Evolutionary conservation across 2,113 vertebrate genomes (phyloP), one percentile per base, ranked within the genome.

Genomic region (Tympanuchus pallidicinctus): DNA sequence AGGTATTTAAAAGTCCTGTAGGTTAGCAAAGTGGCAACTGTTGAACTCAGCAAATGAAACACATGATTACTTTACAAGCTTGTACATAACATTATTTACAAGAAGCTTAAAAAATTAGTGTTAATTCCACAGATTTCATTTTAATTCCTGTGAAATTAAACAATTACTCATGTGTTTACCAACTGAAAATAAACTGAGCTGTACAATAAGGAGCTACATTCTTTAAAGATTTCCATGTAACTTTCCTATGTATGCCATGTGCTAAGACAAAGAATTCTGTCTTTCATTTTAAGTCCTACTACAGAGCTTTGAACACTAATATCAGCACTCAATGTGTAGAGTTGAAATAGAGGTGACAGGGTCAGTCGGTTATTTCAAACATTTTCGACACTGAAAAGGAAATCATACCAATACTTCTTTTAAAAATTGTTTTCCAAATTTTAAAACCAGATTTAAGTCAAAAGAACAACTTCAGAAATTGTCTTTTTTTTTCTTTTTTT

Each of bases 111-210:
- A 88, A 96, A 89, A 75, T 21, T 61, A 86, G 43, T 45, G 16
- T 40, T 93, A 93, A 91, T 89, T 82, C 71, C 75, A 88, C 38
- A 88, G 60, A 80, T 70, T 74, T 90, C 67, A 70, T 56, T 90
- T 88, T 76, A 82, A 93, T 89, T 80, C 60, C 76, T 67, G 28
- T 64, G 47, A 92, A 92, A 92, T 88, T 22, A 73, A 90, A 91
- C 86, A 85, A 92, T 93, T 92, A 80, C 32, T 92, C 57, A 14
- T 79, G 67, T 90, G 64, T 95, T 91, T 64, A 89, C 50, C 38
- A 64, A 82, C 50, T 21, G 22, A 89, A 80, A 88, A 69, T 86
- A 82, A 93, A 82, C 6, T 30, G 21, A 20, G 28, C 21, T 91
- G 63, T 45, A 83, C 18, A 89, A 57, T 18, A 82, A 86, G 25